These are phyloP conservation scores for Phalangium opilio DNA, from an alignment of 2,888 invertebrate genomes.

Conservation along the genomic window DNA sequence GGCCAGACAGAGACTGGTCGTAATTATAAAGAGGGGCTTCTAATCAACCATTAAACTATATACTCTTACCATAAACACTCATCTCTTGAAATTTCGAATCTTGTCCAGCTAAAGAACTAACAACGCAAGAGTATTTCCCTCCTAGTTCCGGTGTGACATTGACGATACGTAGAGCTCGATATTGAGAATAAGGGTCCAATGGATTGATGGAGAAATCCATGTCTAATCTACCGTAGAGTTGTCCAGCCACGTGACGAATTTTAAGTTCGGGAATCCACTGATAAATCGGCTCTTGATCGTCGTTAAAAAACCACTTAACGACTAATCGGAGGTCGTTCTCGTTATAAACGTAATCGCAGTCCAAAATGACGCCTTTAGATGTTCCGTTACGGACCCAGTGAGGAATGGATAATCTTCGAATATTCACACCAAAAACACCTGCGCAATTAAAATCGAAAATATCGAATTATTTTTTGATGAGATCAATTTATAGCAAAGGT, in stretches of 20 bases:
- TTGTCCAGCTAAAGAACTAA: constrained; percentile 11
- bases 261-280: constrained; percentile 16
- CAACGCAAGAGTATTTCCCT: constrained; percentile 17
- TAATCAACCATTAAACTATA: no score
- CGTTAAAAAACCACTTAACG: constrained; percentile 18
- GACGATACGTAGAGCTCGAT: constrained; percentile 13
- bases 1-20: no score
- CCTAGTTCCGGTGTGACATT: constrained; percentile 14
- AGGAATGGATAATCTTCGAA: constrained; percentile 11
- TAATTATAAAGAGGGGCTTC: no score
- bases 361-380: constrained; percentile 9
- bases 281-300: constrained; percentile 17
- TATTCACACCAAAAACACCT: constrained; percentile 4
- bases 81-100: constrained; percentile 12
- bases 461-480: no score
- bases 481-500: no score
- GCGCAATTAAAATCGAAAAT: no score
- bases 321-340: constrained; percentile 9
- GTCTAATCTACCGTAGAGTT: constrained; percentile 9
- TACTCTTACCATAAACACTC: constrained; percentile 17
- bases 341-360: constrained; percentile 13
- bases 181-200: constrained; percentile 6
- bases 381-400: constrained; percentile 16
- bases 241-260: constrained; percentile 11
- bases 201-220: neutral